Conservation (phyloP, 2,797 vertebrate genomes). For the Aratinga solstitialis region DNA sequence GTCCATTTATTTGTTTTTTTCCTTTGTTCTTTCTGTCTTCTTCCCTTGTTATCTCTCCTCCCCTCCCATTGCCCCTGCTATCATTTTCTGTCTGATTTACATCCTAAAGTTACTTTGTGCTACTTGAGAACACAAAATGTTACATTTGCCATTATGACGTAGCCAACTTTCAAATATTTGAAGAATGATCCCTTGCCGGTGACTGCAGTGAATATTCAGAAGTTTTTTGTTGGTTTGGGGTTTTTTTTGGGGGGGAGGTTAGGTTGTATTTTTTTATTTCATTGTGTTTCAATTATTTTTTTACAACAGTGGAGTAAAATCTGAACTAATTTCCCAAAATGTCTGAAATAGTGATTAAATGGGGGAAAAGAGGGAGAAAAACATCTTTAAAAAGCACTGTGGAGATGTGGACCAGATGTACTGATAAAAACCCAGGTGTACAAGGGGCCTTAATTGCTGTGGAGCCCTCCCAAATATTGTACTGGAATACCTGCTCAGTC, state of each 20-base stretch:
- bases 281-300: neutral
- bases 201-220: neutral
- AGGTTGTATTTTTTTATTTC: neutral
- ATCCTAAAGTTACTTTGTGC: neutral
- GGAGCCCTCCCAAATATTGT: neutral
- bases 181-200: neutral
- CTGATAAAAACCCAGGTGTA: neutral
- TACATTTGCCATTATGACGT: neutral
- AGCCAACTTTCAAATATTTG: neutral
- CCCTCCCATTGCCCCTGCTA: neutral
- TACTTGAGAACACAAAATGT: neutral
- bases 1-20: neutral
- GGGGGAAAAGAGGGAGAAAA: neutral
- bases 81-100: fast-evolving
- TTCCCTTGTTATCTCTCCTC: neutral
- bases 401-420: neutral
- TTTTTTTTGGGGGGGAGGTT: neutral
- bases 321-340: neutral
- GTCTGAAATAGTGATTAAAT: neutral
- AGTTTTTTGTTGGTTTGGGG: neutral
- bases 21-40: neutral
- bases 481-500: neutral
- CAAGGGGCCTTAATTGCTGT: neutral
- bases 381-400: neutral
- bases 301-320: neutral